Percentiles rank a stretch among this genome's conserved stretches.
Conservation (phyloP, 2,797 vertebrate species). For the Aplochiton taeniatus region DNA sequence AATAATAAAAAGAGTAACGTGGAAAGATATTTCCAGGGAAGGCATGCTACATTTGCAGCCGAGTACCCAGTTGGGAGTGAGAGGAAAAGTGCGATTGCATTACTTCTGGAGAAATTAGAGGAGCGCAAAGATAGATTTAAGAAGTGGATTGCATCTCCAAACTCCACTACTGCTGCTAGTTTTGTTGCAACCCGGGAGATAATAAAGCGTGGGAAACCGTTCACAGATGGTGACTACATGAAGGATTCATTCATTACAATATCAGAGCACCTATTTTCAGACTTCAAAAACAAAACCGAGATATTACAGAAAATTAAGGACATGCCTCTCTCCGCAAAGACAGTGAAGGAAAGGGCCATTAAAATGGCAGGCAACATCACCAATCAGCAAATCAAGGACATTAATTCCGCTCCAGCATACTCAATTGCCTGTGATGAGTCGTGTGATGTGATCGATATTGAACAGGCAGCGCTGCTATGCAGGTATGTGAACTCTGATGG, state of each 20-base stretch:
- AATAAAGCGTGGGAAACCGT: slow-evolving; percentile 10
- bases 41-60: slow-evolving; percentile 13
- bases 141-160: background rate
- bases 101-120: slow-evolving; percentile 23
- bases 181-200: slow-evolving; percentile 12
- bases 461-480: slow-evolving; percentile 23
- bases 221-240: slow-evolving; percentile 15
- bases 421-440: slow-evolving; percentile 21
- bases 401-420: slow-evolving; percentile 12
- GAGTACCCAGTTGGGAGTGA: slow-evolving; percentile 10
- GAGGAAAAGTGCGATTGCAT: slow-evolving; percentile 1
- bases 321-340: slow-evolving; percentile 22
- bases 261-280: slow-evolving; percentile 4
- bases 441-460: background rate
- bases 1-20: slow-evolving; percentile 12
- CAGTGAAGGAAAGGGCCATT: slow-evolving; percentile 22
- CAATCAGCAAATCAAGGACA: slow-evolving; percentile 17
- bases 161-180: slow-evolving; percentile 12
- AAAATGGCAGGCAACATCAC: slow-evolving; percentile 38
- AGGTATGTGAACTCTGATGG: slow-evolving; percentile 30
- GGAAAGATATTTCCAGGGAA: slow-evolving; percentile 22
- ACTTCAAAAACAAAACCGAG: slow-evolving; percentile 15
- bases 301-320: slow-evolving; percentile 18
- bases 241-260: slow-evolving; percentile 18
- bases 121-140: slow-evolving; percentile 15